phyloP scores from a whole-genome alignment of 2,888 invertebrate species.

The Choristoneura rosaceana region DNA sequence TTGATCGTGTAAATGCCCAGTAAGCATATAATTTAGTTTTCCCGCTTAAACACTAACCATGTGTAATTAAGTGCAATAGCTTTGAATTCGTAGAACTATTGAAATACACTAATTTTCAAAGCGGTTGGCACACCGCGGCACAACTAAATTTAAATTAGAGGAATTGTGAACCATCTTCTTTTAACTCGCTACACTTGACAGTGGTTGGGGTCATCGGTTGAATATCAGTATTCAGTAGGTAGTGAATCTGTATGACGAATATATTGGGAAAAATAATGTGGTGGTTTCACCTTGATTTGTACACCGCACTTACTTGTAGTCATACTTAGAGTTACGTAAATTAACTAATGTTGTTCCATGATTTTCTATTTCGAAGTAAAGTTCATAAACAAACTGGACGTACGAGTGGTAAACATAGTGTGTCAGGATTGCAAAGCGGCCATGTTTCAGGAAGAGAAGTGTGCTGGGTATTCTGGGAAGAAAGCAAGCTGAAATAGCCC shows the following conservation, averaged over 20 bases:
- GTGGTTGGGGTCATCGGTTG: too few relatives aligned
- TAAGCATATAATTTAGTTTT: constrained; percentile 39
- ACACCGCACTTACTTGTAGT: too few relatives aligned
- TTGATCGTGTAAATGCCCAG: constrained; percentile 33
- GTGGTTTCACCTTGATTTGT: too few relatives aligned
- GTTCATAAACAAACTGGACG: constrained; percentile 25
- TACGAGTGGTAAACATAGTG: constrained; percentile 32
- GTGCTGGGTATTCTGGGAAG: constrained; percentile 34
- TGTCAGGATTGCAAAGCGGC: constrained; percentile 20
- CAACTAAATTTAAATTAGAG: constrained; percentile 15
- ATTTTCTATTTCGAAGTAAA: constrained; percentile 18
- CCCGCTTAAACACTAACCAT: constrained; percentile 21
- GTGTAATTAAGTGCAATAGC: constrained; percentile 32
- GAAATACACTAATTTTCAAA: constrained; percentile 17
- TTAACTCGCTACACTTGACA: too few relatives aligned
- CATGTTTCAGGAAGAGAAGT: constrained; percentile 40
- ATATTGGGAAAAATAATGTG: too few relatives aligned
- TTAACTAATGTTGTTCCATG: not conserved
- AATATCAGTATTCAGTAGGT: too few relatives aligned
- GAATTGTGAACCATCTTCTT: not conserved
- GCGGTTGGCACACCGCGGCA: constrained; percentile 7
- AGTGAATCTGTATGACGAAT: too few relatives aligned
- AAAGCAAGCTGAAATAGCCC: constrained; percentile 36
- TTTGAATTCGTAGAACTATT: constrained; percentile 33
- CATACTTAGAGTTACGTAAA: not conserved